Evolutionary conservation across 2,113 vertebrate genomes (phyloP).

Genomic region (Apeltes quadracus): DNA sequence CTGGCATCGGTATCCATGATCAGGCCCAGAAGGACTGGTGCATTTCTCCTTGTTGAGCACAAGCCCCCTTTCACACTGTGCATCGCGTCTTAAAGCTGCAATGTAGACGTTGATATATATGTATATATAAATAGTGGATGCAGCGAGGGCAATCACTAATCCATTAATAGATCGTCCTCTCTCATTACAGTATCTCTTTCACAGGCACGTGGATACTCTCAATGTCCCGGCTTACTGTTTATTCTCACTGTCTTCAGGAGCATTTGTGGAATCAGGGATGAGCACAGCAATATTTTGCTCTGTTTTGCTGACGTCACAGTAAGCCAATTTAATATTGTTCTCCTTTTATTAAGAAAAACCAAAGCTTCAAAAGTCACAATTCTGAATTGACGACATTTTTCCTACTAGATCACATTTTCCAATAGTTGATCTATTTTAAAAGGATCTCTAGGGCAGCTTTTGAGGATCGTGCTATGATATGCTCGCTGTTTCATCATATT

Average conservation of each 20-base stretch:
- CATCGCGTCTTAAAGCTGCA: slow-evolving; percentile 39
- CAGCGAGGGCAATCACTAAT: slow-evolving; percentile 65
- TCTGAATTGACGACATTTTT: background rate
- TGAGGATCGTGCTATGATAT: background rate
- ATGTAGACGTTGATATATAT: slow-evolving; percentile 30
- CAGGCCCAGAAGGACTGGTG: slow-evolving; percentile 24
- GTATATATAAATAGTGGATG: slow-evolving; percentile 46
- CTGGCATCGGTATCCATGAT: slow-evolving; percentile 37
- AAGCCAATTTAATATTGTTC: too few species aligned
- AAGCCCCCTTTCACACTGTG: slow-evolving; percentile 46
- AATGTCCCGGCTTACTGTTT: slow-evolving; percentile 35
- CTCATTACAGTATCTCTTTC: slow-evolving; percentile 67
- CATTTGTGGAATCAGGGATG: slow-evolving; percentile 52
- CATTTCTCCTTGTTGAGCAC: slow-evolving; percentile 31
- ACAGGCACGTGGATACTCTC: slow-evolving; percentile 34
- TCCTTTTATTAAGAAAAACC: background rate
- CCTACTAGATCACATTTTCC: background rate
- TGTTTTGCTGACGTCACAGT: background rate
- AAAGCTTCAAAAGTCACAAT: background rate
- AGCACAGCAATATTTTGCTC: slow-evolving; percentile 20
- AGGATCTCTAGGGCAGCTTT: background rate
- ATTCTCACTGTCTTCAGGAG: slow-evolving; percentile 53
- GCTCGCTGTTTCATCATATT: background rate
- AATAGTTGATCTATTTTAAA: background rate
- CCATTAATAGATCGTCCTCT: slow-evolving; percentile 78